phyloP scores from a whole-genome alignment of 2,797 vertebrate species.

The Austrolebias charrua region DNA sequence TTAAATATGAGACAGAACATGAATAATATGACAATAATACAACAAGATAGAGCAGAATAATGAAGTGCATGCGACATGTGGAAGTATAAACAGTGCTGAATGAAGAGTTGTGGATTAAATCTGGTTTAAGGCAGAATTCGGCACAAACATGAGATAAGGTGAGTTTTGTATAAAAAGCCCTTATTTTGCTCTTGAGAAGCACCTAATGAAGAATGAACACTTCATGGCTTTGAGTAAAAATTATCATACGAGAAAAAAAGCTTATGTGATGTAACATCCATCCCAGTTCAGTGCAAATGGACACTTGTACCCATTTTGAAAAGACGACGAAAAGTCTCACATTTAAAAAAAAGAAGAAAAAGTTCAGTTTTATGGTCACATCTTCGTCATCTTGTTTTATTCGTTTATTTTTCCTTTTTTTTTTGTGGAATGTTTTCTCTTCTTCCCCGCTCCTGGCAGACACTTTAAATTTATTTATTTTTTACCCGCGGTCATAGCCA shows the following conservation, averaged over 20 bases:
- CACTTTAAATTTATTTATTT: too few species aligned
- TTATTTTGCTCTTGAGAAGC: constrained; percentile 35
- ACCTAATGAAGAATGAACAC: constrained; percentile 28
- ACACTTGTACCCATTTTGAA: constrained; percentile 49
- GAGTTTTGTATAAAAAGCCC: constrained; percentile 45
- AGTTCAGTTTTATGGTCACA: constrained; percentile 59
- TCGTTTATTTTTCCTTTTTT: constrained; percentile 46
- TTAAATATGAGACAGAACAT: constrained; percentile 46
- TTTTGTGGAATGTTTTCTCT: constrained; percentile 70
- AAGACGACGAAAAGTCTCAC: constrained; percentile 28
- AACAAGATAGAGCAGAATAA: constrained; percentile 53
- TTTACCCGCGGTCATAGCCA: constrained; percentile 80
- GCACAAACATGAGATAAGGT: constrained; percentile 56
- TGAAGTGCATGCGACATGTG: constrained; percentile 76
- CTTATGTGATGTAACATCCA: constrained; percentile 41
- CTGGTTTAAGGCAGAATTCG: constrained; percentile 68
- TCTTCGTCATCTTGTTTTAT: constrained; percentile 20
- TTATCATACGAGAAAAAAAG: background rate
- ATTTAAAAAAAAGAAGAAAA: constrained; percentile 6
- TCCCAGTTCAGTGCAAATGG: constrained; percentile 70
- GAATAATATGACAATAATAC: constrained; percentile 41
- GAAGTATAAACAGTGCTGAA: constrained; percentile 65
- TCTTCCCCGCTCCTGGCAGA: background rate
- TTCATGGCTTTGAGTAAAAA: constrained; percentile 41
- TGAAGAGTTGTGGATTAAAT: constrained; percentile 52